phyloP scores from a whole-genome alignment of 2,888 invertebrate genomes.

The Dexiosoma caninum region DNA sequence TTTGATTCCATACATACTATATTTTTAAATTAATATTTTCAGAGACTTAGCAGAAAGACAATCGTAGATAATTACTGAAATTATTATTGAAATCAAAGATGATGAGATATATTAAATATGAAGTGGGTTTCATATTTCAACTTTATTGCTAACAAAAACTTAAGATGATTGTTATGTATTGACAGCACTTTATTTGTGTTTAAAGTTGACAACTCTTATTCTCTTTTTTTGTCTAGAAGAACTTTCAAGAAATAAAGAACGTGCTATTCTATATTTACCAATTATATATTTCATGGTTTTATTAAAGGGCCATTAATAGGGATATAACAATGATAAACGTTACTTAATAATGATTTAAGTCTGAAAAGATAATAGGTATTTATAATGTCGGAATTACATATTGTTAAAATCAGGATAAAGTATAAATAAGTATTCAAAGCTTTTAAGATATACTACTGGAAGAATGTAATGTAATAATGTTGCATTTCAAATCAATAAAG shows the following conservation, averaged over 20 bases:
- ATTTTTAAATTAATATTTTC: too few relatives aligned
- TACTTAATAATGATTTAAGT: neutral
- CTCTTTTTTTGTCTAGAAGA: too few relatives aligned
- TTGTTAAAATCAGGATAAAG: conserved; percentile 10
- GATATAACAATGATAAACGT: too few relatives aligned
- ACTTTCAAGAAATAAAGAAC: too few relatives aligned
- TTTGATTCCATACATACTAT: too few relatives aligned
- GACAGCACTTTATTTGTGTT: too few relatives aligned
- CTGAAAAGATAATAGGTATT: neutral
- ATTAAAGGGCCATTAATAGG: too few relatives aligned
- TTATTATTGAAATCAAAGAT: neutral
- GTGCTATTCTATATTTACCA: too few relatives aligned
- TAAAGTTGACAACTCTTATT: too few relatives aligned
- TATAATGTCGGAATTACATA: neutral
- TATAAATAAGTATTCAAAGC: conserved; percentile 30
- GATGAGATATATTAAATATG: neutral
- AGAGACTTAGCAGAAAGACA: too few relatives aligned
- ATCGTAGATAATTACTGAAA: too few relatives aligned
- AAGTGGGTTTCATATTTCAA: neutral
- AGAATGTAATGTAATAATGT: neutral
- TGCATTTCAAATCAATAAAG: neutral
- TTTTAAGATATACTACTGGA: neutral
- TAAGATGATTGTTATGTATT: neutral
- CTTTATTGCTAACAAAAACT: conserved; percentile 41
- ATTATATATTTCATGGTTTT: too few relatives aligned